These are phyloP conservation scores for Cyphomyrmex costatus DNA, from an alignment of 1,140 invertebrate genomes.

Conservation along the genomic window DNA sequence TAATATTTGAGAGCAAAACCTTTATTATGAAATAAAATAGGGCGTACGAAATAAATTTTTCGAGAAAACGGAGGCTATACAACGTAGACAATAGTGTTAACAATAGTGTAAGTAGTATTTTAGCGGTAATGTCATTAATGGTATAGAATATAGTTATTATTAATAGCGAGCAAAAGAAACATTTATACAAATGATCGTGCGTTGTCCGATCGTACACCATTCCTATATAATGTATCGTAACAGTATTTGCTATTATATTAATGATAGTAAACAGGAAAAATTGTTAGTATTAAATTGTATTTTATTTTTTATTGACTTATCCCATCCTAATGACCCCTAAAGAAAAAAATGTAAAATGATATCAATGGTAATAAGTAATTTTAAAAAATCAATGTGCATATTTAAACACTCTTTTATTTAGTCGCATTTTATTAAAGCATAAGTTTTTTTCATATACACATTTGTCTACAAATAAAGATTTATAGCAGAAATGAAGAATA, in stretches of 20 bases:
- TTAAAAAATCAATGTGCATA: background rate
- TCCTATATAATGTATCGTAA: slow-evolving; percentile 85
- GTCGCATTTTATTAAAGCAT: slow-evolving; percentile 79
- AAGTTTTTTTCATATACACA: slow-evolving; percentile 73
- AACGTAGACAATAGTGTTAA: slow-evolving; percentile 77
- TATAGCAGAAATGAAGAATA: slow-evolving; percentile 62
- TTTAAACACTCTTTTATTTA: slow-evolving; percentile 42
- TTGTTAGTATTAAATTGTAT: slow-evolving; percentile 79
- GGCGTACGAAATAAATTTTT: background rate
- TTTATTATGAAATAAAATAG: slow-evolving; percentile 42
- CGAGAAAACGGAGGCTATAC: slow-evolving; percentile 70
- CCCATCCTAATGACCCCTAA: background rate
- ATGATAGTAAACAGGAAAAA: slow-evolving; percentile 81
- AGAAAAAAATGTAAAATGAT: background rate
- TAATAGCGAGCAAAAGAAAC: slow-evolving; percentile 62
- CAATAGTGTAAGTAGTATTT: slow-evolving; percentile 41
- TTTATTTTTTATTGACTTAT: background rate
- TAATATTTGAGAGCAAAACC: background rate
- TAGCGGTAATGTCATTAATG: slow-evolving; percentile 51
- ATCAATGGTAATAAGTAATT: background rate
- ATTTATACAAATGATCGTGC: slow-evolving; percentile 73
- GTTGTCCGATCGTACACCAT: slow-evolving; percentile 82
- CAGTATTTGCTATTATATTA: slow-evolving; percentile 85
- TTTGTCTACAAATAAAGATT: slow-evolving; percentile 73
- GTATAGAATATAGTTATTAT: slow-evolving; percentile 62